Evolutionary conservation across 1,140 invertebrate species (phyloP).

Genomic region (Daktulosphaira vitifoliae): DNA sequence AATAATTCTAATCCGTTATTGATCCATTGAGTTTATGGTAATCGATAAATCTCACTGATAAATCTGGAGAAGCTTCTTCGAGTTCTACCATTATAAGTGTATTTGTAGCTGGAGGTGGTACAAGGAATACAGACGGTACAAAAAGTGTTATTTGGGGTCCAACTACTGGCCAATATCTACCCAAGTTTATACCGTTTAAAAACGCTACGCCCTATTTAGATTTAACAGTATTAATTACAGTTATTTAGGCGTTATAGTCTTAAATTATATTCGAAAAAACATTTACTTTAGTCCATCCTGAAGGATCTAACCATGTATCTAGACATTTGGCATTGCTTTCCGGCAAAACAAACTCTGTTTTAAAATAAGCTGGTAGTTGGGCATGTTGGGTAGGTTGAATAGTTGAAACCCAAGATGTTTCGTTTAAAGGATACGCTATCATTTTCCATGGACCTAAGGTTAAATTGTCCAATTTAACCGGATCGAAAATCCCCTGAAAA

Average conservation of each 20-base stretch:
- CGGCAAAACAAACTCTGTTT: slow-evolving; percentile 19
- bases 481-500: slow-evolving; percentile 28
- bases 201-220: slow-evolving; percentile 58
- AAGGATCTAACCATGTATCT: slow-evolving; percentile 15
- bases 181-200: slow-evolving; percentile 63
- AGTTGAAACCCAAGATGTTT: slow-evolving; percentile 23
- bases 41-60: not conserved
- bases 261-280: no score
- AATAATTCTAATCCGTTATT: not conserved
- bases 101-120: slow-evolving; percentile 21
- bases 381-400: not conserved
- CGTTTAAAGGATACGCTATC: slow-evolving; percentile 17
- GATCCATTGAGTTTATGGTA: not conserved
- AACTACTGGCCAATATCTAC: slow-evolving; percentile 66
- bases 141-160: slow-evolving; percentile 71
- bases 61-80: slow-evolving; percentile 15
- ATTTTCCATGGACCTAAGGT: slow-evolving; percentile 33
- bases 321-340: not conserved
- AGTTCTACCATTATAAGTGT: slow-evolving; percentile 33
- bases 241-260: no score
- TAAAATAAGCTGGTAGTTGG: slow-evolving; percentile 20
- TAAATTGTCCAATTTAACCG: not conserved
- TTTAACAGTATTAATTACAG: no score
- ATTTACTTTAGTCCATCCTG: slow-evolving; percentile 29
- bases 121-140: slow-evolving; percentile 47